These are phyloP conservation scores for Xyrichtys novacula DNA, from an alignment of 2,797 vertebrate genomes.

Conservation along the genomic window DNA sequence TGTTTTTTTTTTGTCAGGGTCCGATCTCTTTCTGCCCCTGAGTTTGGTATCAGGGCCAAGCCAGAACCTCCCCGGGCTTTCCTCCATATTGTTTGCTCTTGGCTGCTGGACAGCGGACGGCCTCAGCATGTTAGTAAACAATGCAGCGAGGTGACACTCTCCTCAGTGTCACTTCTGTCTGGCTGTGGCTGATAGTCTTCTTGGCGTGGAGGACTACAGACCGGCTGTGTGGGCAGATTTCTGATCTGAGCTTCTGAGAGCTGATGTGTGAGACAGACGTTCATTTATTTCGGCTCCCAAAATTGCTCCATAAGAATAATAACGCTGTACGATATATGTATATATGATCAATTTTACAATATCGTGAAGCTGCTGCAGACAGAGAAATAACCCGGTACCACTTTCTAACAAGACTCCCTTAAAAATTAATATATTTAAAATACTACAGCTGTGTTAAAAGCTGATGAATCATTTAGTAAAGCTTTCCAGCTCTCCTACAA, in stretches of 20 bases:
- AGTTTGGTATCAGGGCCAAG: slow-evolving; percentile 23
- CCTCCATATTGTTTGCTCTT: slow-evolving; percentile 48
- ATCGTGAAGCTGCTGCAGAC: background rate
- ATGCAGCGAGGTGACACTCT: slow-evolving; percentile 7
- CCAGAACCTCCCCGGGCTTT: slow-evolving; percentile 18
- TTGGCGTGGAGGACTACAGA: slow-evolving; percentile 25
- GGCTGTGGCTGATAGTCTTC: slow-evolving; percentile 40
- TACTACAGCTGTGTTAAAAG: background rate
- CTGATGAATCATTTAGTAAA: slow-evolving; percentile 6
- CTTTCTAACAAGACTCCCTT: background rate
- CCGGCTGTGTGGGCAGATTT: slow-evolving; percentile 29
- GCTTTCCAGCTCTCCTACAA: background rate
- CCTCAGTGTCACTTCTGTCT: slow-evolving; percentile 30
- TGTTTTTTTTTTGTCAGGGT: slow-evolving; percentile 26
- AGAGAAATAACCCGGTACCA: background rate
- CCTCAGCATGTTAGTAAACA: slow-evolving; percentile 39
- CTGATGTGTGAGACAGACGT: background rate
- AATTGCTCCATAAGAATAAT: background rate
- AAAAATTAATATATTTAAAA: slow-evolving; percentile 3
- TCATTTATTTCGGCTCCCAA: background rate
- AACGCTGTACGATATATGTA: too few relatives aligned
- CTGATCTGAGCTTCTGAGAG: background rate
- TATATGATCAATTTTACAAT: background rate
- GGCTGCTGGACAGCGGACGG: slow-evolving; percentile 29
- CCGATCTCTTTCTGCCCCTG: slow-evolving; percentile 16